Percentiles rank a stretch among this genome's conserved stretches.
Evolutionary conservation across 2,113 vertebrate species (phyloP).

Genomic region (Nymphicus hollandicus): DNA sequence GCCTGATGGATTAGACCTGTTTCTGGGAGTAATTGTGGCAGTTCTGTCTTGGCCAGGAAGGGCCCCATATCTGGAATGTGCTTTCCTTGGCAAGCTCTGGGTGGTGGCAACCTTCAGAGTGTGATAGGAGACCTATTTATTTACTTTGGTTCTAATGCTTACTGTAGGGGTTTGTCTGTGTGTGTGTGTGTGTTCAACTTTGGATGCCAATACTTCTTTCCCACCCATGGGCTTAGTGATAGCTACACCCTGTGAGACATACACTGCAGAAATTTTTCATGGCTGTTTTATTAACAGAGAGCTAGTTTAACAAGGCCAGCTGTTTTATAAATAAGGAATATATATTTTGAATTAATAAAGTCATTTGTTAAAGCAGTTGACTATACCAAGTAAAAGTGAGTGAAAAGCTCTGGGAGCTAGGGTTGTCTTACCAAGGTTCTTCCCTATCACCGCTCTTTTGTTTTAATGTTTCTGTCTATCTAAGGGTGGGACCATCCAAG

Average conservation of each 20-base stretch:
- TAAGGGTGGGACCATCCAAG: background rate
- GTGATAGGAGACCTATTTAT: slow-evolving; percentile 31
- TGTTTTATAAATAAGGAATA: background rate
- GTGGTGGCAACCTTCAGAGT: slow-evolving; percentile 26
- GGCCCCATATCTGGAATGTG: background rate
- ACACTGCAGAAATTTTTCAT: background rate
- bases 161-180: background rate
- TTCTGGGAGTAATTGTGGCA: slow-evolving; percentile 45
- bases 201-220: background rate
- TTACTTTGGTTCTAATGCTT: background rate
- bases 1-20: slow-evolving; percentile 6
- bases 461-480: background rate
- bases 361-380: background rate
- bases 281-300: background rate
- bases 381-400: background rate
- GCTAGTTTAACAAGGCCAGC: background rate
- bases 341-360: slow-evolving; percentile 3
- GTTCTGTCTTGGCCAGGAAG: background rate
- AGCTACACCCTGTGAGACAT: background rate
- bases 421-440: background rate
- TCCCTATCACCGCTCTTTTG: background rate
- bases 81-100: slow-evolving; percentile 17
- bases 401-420: background rate
- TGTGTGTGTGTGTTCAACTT: background rate
- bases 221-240: background rate